Evolutionary conservation across 2,113 vertebrate species (phyloP), one percentile per base, ranked within the genome.

Genomic region (Catharus bicknelli): DNA sequence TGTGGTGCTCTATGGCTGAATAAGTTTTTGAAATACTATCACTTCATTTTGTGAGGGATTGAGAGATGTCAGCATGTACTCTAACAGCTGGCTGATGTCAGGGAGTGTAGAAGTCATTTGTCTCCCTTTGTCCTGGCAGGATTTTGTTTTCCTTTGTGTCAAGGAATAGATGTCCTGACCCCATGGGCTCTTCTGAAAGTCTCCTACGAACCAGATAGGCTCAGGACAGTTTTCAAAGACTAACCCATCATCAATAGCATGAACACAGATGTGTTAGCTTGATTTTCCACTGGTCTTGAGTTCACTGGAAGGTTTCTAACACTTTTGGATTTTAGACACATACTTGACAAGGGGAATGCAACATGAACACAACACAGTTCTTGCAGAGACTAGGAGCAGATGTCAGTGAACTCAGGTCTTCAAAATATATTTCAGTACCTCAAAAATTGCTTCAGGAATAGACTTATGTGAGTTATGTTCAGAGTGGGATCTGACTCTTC

Each of bases 321-420:
- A 43, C 72, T 68, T 94, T 17, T 61, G 54, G 63, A 53, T 67
- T 78, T 95, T 91, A 90, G 36, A 38, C 54, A 29, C 74, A 30
- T 84, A 47, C 69, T 77, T 95, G 91, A 75, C 26, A 87, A 84
- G 73, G 66, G 61, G 84, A 90, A 90, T 95, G 16, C 74, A 95
- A 86, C 72, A 78, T 69, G 48, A 91, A 61, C 82, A 69, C 2
- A 30, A 77, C 75, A 30, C 50, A 82, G 77, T 90, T 86, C 95
- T 96, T 94, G 90, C 64, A 93, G 55, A 89, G 64, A 80, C n/a
- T 78, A 73, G 69, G 87, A 95, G 72, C 73, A 95, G 78, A 77
- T 93, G 78, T 96, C 54, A 90, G 90, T 93, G 91, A 83, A 51
- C 64, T 89, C 36, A 23, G 57, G 77, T 90, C 94, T 96, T 93